Conservation (phyloP, 92 coral and sea anemone species). For the Actinernus sp. region DNA sequence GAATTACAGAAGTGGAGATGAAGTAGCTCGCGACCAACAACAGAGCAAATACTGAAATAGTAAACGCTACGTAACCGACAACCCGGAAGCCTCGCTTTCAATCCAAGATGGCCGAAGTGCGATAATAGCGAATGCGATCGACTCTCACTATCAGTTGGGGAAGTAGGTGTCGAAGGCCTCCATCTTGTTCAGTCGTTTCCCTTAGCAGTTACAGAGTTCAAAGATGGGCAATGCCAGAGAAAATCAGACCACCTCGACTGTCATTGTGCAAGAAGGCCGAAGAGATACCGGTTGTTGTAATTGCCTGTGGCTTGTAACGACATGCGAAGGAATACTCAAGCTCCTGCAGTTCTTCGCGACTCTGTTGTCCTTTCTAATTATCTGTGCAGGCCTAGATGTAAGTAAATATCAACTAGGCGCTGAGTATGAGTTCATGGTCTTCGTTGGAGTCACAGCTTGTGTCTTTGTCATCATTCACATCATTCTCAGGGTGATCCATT, state of each 20-base stretch:
- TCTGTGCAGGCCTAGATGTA: constrained; percentile 50
- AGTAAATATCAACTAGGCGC: constrained; percentile 22
- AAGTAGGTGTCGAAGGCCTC: no score
- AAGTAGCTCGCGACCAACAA: no score
- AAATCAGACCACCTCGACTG: constrained; percentile 12
- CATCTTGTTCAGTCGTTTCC: no score
- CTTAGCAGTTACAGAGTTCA: not conserved
- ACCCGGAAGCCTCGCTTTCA: no score
- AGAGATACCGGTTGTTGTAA: constrained; percentile 64
- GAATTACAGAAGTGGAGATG: no score
- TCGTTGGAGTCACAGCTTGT: constrained; percentile 80
- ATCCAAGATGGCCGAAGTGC: no score
- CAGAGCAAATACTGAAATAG: no score
- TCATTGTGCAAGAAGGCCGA: constrained; percentile 6
- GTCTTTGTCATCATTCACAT: constrained; percentile 84
- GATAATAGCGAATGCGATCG: no score
- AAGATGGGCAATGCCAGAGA: not conserved
- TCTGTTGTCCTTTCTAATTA: constrained; percentile 73
- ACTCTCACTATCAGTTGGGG: no score
- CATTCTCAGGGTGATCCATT: constrained; percentile 69
- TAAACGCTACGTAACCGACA: no score
- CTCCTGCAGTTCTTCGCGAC: constrained; percentile 67
- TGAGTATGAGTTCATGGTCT: constrained; percentile 79
- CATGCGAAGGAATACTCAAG: constrained; percentile 79
- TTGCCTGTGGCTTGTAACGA: constrained; percentile 70